Conservation (phyloP, 1,140 invertebrate species). For the Drosophila sp. region DNA sequence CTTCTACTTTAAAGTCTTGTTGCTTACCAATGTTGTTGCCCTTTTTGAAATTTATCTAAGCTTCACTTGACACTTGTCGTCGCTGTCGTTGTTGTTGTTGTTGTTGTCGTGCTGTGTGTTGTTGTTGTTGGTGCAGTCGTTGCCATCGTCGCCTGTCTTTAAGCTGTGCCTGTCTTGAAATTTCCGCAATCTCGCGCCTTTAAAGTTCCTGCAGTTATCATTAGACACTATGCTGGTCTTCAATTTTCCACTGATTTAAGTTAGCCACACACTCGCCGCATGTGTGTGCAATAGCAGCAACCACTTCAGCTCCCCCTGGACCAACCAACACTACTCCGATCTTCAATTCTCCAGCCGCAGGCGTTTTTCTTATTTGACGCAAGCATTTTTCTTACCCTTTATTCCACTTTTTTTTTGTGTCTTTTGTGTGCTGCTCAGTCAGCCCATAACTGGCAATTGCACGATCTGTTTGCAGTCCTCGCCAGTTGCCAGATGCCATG, state of each 20-base stretch:
- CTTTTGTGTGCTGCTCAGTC: constrained; percentile 23
- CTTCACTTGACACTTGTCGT: constrained; percentile 80
- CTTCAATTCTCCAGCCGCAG: constrained; percentile 38
- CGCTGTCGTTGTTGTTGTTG: constrained; percentile 41
- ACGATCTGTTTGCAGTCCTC: constrained; percentile 60
- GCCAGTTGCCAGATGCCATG: constrained; percentile 23
- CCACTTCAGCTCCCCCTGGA: neutral
- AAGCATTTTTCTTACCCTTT: constrained; percentile 52
- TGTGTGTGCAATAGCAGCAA: constrained; percentile 20
- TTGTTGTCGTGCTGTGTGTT: constrained; percentile 27
- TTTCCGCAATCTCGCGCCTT: constrained; percentile 80
- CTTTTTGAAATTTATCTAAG: constrained; percentile 83
- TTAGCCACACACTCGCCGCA: constrained; percentile 58
- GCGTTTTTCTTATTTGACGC: constrained; percentile 69
- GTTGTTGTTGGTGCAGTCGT: constrained; percentile 21
- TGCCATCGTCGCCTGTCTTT: constrained; percentile 34
- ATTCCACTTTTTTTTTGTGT: constrained; percentile 22
- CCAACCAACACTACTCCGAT: neutral
- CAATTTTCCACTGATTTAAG: constrained; percentile 75
- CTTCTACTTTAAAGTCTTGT: constrained; percentile 32
- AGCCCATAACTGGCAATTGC: constrained; percentile 72
- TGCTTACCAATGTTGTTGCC: constrained; percentile 67
- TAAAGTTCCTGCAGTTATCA: constrained; percentile 80
- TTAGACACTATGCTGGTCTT: constrained; percentile 69
- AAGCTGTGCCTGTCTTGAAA: constrained; percentile 48